Evolutionary conservation across 1,140 invertebrate species (phyloP).

Genomic region (Ips typographus): DNA sequence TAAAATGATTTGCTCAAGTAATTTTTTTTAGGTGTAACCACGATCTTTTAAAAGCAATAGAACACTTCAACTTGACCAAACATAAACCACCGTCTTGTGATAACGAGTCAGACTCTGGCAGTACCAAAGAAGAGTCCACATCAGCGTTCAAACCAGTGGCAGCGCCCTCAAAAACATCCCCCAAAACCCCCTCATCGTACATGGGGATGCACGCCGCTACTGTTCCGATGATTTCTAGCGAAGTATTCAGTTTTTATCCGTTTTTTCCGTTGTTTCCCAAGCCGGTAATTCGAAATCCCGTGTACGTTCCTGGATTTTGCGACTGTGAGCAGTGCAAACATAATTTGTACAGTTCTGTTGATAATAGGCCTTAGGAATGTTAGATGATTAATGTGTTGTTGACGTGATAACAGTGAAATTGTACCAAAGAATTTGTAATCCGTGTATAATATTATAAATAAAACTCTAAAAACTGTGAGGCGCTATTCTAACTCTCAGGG

Average conservation of each 20-base stretch:
- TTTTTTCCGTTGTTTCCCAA: constrained; percentile 50
- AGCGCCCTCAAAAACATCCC: constrained; percentile 23
- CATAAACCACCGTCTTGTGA: constrained; percentile 26
- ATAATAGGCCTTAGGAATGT: constrained; percentile 18
- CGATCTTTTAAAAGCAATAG: constrained; percentile 49
- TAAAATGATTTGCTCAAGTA: not conserved
- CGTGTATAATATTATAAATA: no score
- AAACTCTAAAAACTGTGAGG: no score
- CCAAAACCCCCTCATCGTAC: constrained; percentile 30
- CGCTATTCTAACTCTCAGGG: no score
- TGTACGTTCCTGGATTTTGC: constrained; percentile 51
- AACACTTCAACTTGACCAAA: constrained; percentile 49
- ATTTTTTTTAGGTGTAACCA: constrained; percentile 45
- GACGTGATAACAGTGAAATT: not conserved
- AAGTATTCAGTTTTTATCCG: constrained; percentile 51
- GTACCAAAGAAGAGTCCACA: constrained; percentile 36
- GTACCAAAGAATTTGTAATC: constrained; percentile 1
- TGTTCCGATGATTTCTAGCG: constrained; percentile 47
- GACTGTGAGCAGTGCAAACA: constrained; percentile 51
- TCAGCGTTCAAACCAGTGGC: constrained; percentile 48
- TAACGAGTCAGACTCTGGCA: constrained; percentile 27
- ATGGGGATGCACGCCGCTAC: constrained; percentile 38
- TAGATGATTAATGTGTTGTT: no score
- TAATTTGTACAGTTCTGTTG: constrained; percentile 26
- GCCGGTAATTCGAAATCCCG: constrained; percentile 48